Percentiles rank a stretch among this genome's conserved stretches.
Evolutionary conservation across 37 sponge, comb jelly and placozoan genomes (phyloP).

Genomic region (Beroe ovata): DNA sequence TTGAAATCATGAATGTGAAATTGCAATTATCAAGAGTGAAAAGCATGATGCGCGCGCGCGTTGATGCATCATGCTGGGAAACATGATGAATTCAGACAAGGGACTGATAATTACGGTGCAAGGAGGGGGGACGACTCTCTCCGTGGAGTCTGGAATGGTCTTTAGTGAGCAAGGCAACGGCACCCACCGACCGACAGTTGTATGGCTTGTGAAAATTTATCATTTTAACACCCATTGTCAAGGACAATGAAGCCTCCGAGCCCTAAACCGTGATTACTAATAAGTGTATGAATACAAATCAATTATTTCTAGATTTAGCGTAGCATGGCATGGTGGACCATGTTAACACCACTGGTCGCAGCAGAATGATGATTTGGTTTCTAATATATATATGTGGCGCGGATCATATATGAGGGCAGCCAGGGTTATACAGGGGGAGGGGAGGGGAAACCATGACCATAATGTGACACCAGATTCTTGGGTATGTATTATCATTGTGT

Average conservation of each 20-base stretch:
- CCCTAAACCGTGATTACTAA: constrained; percentile 56
- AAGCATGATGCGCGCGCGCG: too few species aligned
- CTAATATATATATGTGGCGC: too few species aligned
- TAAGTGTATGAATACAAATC: background rate
- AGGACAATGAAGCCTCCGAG: constrained; percentile 28
- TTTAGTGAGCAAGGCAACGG: background rate
- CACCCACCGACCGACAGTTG: background rate
- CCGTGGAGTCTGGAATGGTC: background rate
- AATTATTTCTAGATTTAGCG: constrained; percentile 48
- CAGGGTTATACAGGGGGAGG: too few species aligned
- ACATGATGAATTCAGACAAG: background rate
- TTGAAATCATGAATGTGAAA: too few species aligned
- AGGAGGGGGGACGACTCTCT: background rate
- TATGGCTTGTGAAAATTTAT: constrained; percentile 62
- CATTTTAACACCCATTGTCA: constrained; percentile 57
- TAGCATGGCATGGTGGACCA: background rate
- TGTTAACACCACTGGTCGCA: too few species aligned
- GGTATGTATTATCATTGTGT: too few species aligned
- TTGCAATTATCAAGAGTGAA: too few species aligned
- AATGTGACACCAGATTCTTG: too few species aligned
- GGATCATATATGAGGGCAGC: too few species aligned
- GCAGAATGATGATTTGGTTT: too few species aligned
- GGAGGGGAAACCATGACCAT: too few species aligned
- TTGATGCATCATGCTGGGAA: too few species aligned
- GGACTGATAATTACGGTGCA: background rate